Evolutionary conservation across 2,888 invertebrate genomes (phyloP).

Genomic region (Thera britannica): DNA sequence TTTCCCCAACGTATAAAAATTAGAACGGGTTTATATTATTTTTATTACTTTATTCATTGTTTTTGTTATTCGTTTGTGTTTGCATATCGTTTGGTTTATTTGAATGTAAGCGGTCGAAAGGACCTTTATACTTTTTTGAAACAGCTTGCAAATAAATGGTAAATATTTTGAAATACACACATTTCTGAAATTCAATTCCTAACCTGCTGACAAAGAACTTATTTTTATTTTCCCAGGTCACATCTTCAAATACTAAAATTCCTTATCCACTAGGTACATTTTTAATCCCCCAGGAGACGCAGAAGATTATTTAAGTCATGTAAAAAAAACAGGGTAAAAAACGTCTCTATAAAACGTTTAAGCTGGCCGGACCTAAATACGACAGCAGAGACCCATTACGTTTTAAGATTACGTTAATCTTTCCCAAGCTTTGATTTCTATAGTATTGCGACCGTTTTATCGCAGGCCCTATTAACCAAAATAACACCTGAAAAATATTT

Average conservation of each 20-base stretch:
- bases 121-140: neutral
- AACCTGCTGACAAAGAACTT: no score
- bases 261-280: no score
- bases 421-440: neutral
- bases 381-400: neutral
- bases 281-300: no score
- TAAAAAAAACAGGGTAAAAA: no score
- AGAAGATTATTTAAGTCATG: no score
- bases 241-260: no score
- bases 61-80: conserved; percentile 20
- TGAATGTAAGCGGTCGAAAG: conserved; percentile 3
- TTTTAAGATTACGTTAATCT: neutral
- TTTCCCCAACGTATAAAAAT: conserved; percentile 41
- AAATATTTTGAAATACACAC: no score
- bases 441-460: neutral
- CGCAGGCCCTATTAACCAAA: neutral
- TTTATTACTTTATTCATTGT: conserved; percentile 30
- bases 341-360: neutral
- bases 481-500: no score
- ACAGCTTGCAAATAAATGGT: neutral
- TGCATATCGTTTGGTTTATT: conserved; percentile 26
- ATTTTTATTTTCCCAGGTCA: no score
- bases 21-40: conserved; percentile 29
- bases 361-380: neutral
- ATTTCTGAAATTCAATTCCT: no score